These are phyloP conservation scores for Catocala sponsa DNA, from an alignment of 2,888 invertebrate genomes.

Conservation along the genomic window DNA sequence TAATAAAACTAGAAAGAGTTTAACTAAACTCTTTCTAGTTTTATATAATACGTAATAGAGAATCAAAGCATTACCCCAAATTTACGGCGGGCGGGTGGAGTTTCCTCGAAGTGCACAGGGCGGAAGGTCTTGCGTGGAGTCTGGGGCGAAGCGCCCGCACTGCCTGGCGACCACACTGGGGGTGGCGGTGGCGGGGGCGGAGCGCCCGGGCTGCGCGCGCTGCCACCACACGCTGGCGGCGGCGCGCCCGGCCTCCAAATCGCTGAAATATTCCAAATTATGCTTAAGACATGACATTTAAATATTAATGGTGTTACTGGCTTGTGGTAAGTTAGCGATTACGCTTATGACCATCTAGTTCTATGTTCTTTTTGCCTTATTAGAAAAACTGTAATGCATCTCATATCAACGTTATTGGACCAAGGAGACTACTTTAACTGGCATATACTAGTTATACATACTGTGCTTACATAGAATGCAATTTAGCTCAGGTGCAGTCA, in stretches of 20 bases:
- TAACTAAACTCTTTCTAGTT: too few relatives aligned
- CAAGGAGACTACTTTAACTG: too few relatives aligned
- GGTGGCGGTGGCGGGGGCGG: conserved; percentile 89
- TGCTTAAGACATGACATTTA: neutral
- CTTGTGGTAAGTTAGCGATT: too few relatives aligned
- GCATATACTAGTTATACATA: too few relatives aligned
- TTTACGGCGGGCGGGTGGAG: conserved; percentile 79
- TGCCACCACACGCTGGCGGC: conserved; percentile 65
- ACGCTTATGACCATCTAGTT: too few relatives aligned
- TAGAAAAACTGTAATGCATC: too few relatives aligned
- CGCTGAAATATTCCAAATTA: conserved; percentile 57
- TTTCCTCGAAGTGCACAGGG: conserved; percentile 90
- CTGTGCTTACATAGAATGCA: conserved; percentile 16
- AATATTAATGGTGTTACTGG: too few relatives aligned
- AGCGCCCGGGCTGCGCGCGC: conserved; percentile 79
- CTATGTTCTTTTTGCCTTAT: too few relatives aligned
- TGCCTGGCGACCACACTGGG: conserved; percentile 94
- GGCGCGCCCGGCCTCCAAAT: conserved; percentile 83
- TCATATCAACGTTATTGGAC: too few relatives aligned
- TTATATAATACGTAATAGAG: too few relatives aligned
- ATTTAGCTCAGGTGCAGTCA: conserved; percentile 34
- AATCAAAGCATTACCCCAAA: conserved; percentile 61
- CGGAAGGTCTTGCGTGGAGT: conserved; percentile 93
- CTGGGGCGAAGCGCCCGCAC: conserved; percentile 91
- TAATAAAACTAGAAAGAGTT: too few relatives aligned